Percentiles rank a stretch among this genome's conserved stretches.
Conservation (phyloP, 1,140 invertebrate genomes). For the Magallana gigas region DNA sequence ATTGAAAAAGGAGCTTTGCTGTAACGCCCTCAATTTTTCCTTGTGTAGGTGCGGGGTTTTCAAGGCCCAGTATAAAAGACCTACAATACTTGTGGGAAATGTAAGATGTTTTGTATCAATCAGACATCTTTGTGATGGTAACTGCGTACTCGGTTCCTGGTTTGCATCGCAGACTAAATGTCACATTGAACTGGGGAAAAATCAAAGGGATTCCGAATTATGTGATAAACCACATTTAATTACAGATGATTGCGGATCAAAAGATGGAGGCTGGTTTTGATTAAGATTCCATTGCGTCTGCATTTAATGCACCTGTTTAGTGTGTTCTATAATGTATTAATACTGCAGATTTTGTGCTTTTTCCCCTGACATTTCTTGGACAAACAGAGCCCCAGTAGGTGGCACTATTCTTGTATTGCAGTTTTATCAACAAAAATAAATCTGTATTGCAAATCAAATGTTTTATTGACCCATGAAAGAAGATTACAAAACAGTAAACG, state of each 20-base stretch:
- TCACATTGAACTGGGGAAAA: not conserved
- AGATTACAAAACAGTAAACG: too few relatives aligned
- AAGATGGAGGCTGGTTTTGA: not conserved
- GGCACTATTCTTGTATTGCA: too few relatives aligned
- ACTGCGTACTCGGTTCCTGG: not conserved
- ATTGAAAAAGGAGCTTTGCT: too few relatives aligned
- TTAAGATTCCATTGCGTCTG: not conserved
- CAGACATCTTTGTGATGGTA: not conserved
- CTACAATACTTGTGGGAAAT: not conserved
- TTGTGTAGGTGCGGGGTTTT: not conserved
- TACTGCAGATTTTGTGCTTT: not conserved
- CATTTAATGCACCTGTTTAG: slow-evolving; percentile 1
- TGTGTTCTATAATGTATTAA: not conserved
- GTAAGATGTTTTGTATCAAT: not conserved
- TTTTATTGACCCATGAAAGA: too few relatives aligned
- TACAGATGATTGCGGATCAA: slow-evolving; percentile 13
- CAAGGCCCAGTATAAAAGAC: not conserved
- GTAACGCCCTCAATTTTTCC: too few relatives aligned
- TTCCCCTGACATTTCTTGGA: too few relatives aligned
- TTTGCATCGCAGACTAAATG: not conserved
- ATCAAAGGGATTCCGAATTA: slow-evolving; percentile 11
- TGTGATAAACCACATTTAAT: slow-evolving; percentile 22
- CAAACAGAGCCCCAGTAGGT: too few relatives aligned
- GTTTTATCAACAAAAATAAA: too few relatives aligned
- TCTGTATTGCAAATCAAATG: too few relatives aligned